Conservation (phyloP, 2,797 vertebrate genomes). For the Anniella stebbinsi region DNA sequence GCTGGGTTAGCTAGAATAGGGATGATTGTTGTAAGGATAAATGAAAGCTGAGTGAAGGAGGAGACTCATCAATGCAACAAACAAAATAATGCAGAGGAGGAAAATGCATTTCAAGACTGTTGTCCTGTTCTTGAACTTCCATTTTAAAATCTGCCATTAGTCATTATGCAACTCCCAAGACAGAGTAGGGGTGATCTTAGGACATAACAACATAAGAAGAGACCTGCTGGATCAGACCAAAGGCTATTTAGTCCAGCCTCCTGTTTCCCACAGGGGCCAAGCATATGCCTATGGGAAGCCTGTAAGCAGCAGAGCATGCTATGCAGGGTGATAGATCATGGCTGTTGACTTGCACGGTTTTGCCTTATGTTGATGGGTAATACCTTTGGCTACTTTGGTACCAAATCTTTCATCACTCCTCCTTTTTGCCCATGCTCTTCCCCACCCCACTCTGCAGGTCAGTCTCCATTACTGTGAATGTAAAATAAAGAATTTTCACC, state of each 20-base stretch:
- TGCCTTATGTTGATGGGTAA: not conserved
- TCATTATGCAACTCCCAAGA: not conserved
- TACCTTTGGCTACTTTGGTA: not conserved
- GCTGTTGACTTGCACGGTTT: not conserved
- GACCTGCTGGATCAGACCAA: not conserved
- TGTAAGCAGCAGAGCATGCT: not conserved
- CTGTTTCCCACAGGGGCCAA: not conserved
- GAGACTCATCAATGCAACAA: not conserved
- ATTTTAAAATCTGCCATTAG: slow-evolving; percentile 19
- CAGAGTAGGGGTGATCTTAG: not conserved
- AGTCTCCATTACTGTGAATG: not conserved
- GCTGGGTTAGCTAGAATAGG: not conserved
- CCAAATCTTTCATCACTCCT: not conserved
- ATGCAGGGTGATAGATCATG: not conserved
- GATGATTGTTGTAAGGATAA: not conserved
- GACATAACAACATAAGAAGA: not conserved
- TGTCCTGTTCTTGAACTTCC: not conserved
- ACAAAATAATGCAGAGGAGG: not conserved
- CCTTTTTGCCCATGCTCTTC: too few relatives aligned
- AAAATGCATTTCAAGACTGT: not conserved
- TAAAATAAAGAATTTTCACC: not conserved
- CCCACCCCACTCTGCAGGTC: not conserved
- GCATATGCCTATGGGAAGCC: not conserved
- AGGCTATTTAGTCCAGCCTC: not conserved
- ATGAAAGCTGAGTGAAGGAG: not conserved